These are phyloP conservation scores for Intellagama lesueurii DNA, from an alignment of 2,797 vertebrate species.

Conservation along the genomic window DNA sequence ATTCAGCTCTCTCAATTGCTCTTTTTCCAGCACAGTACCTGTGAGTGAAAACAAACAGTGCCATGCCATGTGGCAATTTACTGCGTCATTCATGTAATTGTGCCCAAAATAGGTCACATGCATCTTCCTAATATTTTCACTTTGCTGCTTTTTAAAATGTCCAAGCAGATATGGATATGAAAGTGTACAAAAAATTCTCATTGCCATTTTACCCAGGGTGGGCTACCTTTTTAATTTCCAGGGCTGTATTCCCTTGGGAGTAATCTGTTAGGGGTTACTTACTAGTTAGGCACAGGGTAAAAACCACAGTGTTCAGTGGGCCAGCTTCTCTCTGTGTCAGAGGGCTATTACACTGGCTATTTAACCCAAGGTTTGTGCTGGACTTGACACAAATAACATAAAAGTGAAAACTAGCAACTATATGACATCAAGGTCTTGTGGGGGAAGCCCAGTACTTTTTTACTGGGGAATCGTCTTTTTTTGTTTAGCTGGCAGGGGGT, in stretches of 20 bases:
- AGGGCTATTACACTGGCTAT: too few species aligned
- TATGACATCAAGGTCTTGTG: too few species aligned
- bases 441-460: too few species aligned
- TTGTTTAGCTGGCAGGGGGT: too few species aligned
- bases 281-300: too few species aligned
- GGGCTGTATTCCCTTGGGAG: not conserved
- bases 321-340: not conserved
- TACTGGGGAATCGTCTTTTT: too few species aligned
- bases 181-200: too few species aligned
- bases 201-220: not conserved
- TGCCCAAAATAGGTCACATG: not conserved
- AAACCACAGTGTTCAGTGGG: too few species aligned
- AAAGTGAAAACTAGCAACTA: too few species aligned
- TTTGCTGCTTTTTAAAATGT: not conserved
- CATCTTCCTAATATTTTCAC: not conserved
- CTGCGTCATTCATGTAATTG: not conserved
- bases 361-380: too few species aligned
- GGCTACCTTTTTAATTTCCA: not conserved
- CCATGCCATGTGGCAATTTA: not conserved
- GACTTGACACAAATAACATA: too few species aligned
- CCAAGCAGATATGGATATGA: too few species aligned
- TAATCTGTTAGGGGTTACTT: not conserved
- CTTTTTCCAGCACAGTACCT: not conserved
- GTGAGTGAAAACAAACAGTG: not conserved
- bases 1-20: not conserved